Conservation (phyloP, 2,113 vertebrate genomes). For the Cebidichthys violaceus region DNA sequence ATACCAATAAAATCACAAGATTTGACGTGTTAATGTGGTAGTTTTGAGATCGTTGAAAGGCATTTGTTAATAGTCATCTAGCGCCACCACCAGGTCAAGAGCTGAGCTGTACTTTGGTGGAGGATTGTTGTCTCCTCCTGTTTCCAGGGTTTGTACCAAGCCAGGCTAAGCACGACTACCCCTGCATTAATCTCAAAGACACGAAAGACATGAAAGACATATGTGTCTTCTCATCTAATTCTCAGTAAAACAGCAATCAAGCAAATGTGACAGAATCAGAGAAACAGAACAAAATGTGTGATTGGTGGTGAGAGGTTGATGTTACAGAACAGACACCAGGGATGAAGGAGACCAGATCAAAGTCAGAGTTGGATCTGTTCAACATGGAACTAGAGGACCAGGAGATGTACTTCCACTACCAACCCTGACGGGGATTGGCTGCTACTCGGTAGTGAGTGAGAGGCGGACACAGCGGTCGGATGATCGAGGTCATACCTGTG, state of each 20-base stretch:
- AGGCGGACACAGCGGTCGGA: neutral
- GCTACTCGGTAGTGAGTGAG: slow-evolving; percentile 14
- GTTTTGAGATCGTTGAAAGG: neutral
- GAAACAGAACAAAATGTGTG: slow-evolving; percentile 25
- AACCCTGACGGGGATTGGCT: neutral
- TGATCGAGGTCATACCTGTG: slow-evolving; percentile 85
- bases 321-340: neutral
- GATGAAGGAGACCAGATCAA: slow-evolving; percentile 20
- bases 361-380: slow-evolving; percentile 18
- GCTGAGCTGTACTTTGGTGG: neutral
- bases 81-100: neutral
- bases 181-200: neutral
- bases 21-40: neutral
- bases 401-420: slow-evolving; percentile 5
- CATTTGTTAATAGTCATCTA: neutral
- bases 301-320: slow-evolving; percentile 16
- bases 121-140: neutral
- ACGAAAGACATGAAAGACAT: too few relatives aligned
- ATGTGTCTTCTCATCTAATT: neutral
- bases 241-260: neutral
- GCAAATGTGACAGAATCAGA: slow-evolving; percentile 16
- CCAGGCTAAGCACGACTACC: neutral
- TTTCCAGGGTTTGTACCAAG: neutral
- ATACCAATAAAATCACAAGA: neutral
- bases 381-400: slow-evolving; percentile 11